phyloP scores from a whole-genome alignment of 2,797 vertebrate species.

The Dryobates pubescens region DNA sequence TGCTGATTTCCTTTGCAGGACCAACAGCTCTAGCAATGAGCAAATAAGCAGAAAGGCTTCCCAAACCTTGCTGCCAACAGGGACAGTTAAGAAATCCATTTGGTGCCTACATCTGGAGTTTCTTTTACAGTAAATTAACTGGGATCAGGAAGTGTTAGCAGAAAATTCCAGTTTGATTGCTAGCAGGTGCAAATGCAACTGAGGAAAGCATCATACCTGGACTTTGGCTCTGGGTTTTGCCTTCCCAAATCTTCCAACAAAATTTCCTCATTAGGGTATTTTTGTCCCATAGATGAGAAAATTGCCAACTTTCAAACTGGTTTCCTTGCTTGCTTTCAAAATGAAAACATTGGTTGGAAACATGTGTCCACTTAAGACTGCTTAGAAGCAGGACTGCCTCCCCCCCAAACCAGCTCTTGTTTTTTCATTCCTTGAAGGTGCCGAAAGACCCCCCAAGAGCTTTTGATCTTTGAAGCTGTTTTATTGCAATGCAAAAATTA shows the following conservation, averaged over 20 bases:
- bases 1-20: neutral
- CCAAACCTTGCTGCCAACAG: neutral
- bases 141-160: neutral
- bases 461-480: conserved; percentile 61
- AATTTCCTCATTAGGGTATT: neutral
- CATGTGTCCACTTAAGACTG: neutral
- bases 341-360: neutral
- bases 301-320: neutral
- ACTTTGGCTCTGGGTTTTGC: neutral
- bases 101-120: conserved; percentile 27
- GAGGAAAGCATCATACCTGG: neutral
- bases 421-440: conserved; percentile 38
- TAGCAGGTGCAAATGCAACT: conserved; percentile 46
- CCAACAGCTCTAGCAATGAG: neutral
- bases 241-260: neutral
- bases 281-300: conserved; percentile 5
- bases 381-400: neutral
- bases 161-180: conserved; percentile 36
- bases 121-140: neutral
- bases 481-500: conserved; percentile 45
- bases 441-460: conserved; percentile 53
- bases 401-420: conserved; percentile 9
- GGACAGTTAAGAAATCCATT: neutral
- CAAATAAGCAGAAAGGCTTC: neutral
- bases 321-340: conserved; percentile 14